Conservation (phyloP, 1,140 invertebrate genomes). For the Scylla paramamosain region DNA sequence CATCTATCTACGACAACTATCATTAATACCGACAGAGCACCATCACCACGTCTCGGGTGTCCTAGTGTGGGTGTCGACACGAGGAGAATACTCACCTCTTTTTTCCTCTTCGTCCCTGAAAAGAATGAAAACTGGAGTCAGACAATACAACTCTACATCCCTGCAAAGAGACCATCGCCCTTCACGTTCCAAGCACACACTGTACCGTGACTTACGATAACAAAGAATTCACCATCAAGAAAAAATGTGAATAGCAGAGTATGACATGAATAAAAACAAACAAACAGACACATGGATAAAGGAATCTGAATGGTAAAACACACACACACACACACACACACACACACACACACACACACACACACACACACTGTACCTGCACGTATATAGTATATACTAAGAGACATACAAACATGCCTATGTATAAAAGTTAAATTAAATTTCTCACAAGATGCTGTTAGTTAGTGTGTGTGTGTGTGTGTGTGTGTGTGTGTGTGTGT, state of each 20-base stretch:
- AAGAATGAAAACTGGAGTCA: constrained; percentile 44
- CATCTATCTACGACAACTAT: too few species aligned
- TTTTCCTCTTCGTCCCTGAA: constrained; percentile 71
- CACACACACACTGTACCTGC: not conserved
- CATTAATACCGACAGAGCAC: too few species aligned
- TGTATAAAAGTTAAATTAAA: not conserved
- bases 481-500: constrained; percentile 48
- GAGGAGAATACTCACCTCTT: constrained; percentile 55
- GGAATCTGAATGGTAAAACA: not conserved
- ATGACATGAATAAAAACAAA: not conserved
- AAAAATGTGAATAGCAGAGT: too few species aligned
- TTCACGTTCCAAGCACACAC: not conserved
- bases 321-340: not conserved
- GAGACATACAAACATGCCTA: not conserved
- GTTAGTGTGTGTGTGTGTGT: constrained; percentile 33
- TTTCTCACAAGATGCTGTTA: not conserved
- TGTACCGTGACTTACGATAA: too few species aligned
- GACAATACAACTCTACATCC: not conserved
- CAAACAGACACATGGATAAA: not conserved
- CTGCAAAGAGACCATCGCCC: not conserved
- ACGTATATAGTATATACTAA: not conserved
- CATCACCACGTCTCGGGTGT: too few species aligned
- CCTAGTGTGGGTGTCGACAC: not conserved
- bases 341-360: not conserved
- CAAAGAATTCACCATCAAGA: too few species aligned